Percentiles rank a stretch among this genome's conserved stretches.
phyloP scores from a whole-genome alignment of 2,113 vertebrate species.

The Spea bombifrons region DNA sequence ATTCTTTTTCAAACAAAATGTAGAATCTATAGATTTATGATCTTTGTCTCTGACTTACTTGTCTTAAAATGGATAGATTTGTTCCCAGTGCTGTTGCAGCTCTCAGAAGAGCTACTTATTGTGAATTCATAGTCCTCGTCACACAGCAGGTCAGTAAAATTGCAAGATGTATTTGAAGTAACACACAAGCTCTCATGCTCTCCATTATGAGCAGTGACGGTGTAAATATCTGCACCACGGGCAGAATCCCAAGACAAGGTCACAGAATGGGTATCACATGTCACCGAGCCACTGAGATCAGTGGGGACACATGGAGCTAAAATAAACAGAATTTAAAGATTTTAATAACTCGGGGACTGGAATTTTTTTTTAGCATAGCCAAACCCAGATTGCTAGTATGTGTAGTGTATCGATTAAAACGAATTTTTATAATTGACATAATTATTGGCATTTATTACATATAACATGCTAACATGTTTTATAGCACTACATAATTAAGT shows the following conservation, averaged over 20 bases:
- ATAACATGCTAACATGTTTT: too few relatives aligned
- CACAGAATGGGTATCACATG: constrained; percentile 59
- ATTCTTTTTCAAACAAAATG: too few relatives aligned
- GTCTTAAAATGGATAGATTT: constrained; percentile 16
- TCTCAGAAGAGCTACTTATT: constrained; percentile 5
- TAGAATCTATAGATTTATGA: too few relatives aligned
- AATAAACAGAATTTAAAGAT: not conserved
- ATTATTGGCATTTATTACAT: too few relatives aligned
- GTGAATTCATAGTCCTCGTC: constrained; percentile 8
- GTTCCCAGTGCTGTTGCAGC: constrained; percentile 10
- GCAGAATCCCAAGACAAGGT: constrained; percentile 62
- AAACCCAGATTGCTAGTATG: too few relatives aligned
- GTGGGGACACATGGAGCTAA: constrained; percentile 66
- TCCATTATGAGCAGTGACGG: constrained; percentile 20
- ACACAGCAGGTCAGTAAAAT: constrained; percentile 10
- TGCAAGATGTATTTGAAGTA: constrained; percentile 17
- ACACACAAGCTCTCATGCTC: not conserved
- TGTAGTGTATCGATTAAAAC: too few relatives aligned
- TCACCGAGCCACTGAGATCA: constrained; percentile 50
- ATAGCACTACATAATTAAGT: too few relatives aligned
- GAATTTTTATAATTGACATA: too few relatives aligned
- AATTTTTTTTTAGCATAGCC: too few relatives aligned
- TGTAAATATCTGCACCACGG: constrained; percentile 55
- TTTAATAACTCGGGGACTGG: not conserved
- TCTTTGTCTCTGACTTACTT: constrained; percentile 4